Percentiles rank a stretch among this genome's conserved stretches.
Conservation (phyloP, 1,140 invertebrate species). For the Drosophila aff. region DNA sequence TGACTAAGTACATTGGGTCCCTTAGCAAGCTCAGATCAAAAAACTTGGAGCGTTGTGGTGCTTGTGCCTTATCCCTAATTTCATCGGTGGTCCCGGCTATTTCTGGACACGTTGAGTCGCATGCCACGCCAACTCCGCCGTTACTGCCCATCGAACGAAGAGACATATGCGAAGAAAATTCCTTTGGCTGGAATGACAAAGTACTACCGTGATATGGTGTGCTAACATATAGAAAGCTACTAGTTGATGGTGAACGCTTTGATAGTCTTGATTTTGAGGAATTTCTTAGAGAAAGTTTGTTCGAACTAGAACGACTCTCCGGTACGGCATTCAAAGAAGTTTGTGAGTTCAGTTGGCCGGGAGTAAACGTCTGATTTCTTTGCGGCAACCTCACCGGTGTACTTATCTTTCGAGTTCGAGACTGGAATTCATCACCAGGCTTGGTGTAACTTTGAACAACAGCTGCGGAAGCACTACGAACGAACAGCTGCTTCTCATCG, state of each 20-base stretch:
- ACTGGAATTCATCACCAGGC: conserved; percentile 70
- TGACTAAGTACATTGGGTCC: conserved; percentile 92
- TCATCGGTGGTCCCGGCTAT: conserved; percentile 45
- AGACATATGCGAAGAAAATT: conserved; percentile 91
- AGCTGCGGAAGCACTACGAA: conserved; percentile 86
- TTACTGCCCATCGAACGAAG: conserved; percentile 87
- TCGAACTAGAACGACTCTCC: conserved; percentile 83
- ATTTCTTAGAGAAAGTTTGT: conserved; percentile 68
- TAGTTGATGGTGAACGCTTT: conserved; percentile 90
- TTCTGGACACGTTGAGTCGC: conserved; percentile 21
- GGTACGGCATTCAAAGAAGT: conserved; percentile 87
- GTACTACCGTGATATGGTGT: conserved; percentile 94
- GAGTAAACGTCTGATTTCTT: conserved; percentile 85
- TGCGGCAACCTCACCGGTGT: conserved; percentile 84
- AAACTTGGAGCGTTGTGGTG: conserved; percentile 87
- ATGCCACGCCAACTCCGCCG: conserved; percentile 54
- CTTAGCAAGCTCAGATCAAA: conserved; percentile 91
- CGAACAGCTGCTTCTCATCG: conserved; percentile 85
- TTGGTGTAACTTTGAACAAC: conserved; percentile 84
- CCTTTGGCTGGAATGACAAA: conserved; percentile 91
- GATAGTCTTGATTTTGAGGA: conserved; percentile 84
- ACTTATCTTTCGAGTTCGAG: conserved; percentile 86
- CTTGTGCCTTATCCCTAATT: conserved; percentile 55
- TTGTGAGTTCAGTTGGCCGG: conserved; percentile 87
- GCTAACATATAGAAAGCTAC: conserved; percentile 93